Evolutionary conservation across 2,888 invertebrate genomes (phyloP).

Genomic region (Clivina fossor): DNA sequence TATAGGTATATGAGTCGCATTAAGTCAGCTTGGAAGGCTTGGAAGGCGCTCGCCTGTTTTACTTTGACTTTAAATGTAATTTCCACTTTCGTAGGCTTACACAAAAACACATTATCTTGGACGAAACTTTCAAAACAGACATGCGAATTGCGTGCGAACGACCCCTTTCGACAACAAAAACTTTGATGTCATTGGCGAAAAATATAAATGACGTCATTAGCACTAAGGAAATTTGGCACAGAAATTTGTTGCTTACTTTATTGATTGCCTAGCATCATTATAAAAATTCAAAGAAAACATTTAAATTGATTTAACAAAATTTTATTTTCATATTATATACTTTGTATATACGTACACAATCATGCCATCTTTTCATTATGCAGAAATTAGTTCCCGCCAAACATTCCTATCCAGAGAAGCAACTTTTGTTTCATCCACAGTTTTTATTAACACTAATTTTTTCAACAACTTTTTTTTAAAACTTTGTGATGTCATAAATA

Average conservation of each 20-base stretch:
- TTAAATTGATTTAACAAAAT: neutral
- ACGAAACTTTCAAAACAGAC: conserved; percentile 29
- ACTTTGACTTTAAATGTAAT: conserved; percentile 33
- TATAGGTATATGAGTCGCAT: conserved; percentile 28
- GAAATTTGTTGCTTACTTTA: conserved; percentile 24
- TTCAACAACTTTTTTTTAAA: too few relatives aligned
- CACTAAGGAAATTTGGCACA: conserved; percentile 21
- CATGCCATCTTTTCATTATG: too few relatives aligned
- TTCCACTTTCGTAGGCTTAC: conserved; percentile 29
- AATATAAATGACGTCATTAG: conserved; percentile 28
- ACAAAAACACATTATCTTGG: conserved; percentile 32
- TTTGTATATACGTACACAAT: too few relatives aligned
- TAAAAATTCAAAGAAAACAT: neutral
- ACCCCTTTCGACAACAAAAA: too few relatives aligned
- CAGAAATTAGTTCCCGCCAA: too few relatives aligned
- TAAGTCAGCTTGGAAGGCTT: conserved; percentile 18
- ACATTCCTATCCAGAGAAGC: too few relatives aligned
- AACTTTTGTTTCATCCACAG: too few relatives aligned
- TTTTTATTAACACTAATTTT: too few relatives aligned
- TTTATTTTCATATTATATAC: neutral
- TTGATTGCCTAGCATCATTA: neutral
- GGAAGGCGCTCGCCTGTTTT: conserved; percentile 19
- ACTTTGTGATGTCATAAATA: too few relatives aligned
- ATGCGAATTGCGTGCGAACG: conserved; percentile 31
- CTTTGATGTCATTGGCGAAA: conserved; percentile 1